Evolutionary conservation across 2,888 invertebrate species (phyloP), one percentile per base, ranked within the genome.

Genomic region (Melolontha melolontha): DNA sequence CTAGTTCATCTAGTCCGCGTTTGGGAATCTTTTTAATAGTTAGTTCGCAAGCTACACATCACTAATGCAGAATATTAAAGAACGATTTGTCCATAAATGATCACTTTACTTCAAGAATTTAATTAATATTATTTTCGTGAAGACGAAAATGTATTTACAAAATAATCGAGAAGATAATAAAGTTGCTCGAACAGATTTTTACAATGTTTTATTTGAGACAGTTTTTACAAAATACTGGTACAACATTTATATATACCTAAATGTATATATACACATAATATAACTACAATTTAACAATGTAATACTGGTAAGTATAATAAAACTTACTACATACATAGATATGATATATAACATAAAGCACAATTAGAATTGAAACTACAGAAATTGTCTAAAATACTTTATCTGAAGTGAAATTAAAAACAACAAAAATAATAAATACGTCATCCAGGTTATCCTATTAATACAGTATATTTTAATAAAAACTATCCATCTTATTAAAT

Each of bases 151-250:
- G 22, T 2, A 22, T 22, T 22, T 4, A 22, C 22, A 22, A 22
- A 22, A 22, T 22, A 1, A 22, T 22, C 4, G 22, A 22, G 4
- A 22, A 22, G 22, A 4, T 22, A 22, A 22, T 1, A 22, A 22
- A 22, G 22, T 22, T 22, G 4, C 22, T 22, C 22, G 22, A 22
- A 22, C 22, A 22, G 22, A 63, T 5, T 41, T 44, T 49, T 55
- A 34, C 41, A 51, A 42, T 42, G 22, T 67, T 59, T 65, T 65
- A 54, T 65, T 65, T 65, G 39, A 51, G 57, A 59, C 57, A 42
- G 29, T 49, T 47, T 67, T 67, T 67, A 67, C 59, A 59, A 67
- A 67, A 67, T 67, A 67, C 66, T 67, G 66, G 66, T 67, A 67
- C 62, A 67, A 67, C 66, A 52, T 51, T 59, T 42, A 65, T 39